These are phyloP conservation scores for Austrofundulus limnaeus DNA, from an alignment of 2,113 vertebrate genomes.

Conservation along the genomic window DNA sequence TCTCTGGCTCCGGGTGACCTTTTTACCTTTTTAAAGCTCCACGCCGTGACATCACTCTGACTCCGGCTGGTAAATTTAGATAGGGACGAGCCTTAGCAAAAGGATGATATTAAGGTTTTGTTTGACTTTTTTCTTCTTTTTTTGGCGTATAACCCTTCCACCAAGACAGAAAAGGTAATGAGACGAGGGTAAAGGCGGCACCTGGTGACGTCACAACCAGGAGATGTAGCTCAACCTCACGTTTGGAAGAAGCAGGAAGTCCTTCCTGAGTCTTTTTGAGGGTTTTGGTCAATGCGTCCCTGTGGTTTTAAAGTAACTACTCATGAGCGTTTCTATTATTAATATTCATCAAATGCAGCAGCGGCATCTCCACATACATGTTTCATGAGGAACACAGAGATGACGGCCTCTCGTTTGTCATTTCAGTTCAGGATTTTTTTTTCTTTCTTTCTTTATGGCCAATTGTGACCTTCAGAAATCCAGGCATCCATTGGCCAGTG, in stretches of 20 bases:
- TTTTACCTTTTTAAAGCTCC: slow-evolving; percentile 61
- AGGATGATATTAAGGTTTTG: no score
- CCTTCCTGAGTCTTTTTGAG: no score
- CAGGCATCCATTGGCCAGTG: no score
- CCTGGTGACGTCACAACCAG: slow-evolving; percentile 36
- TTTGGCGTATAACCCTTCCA: background rate
- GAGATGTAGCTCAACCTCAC: slow-evolving; percentile 27
- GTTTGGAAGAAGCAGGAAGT: no score
- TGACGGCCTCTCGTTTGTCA: slow-evolving; percentile 5
- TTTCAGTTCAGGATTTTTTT: slow-evolving; percentile 4
- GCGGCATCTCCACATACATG: background rate
- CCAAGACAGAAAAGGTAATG: background rate
- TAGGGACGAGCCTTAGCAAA: slow-evolving; percentile 7
- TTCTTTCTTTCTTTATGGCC: no score
- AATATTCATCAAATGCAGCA: background rate
- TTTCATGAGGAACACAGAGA: slow-evolving; percentile 4
- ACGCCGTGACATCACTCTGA: slow-evolving; percentile 52
- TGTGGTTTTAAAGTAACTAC: background rate
- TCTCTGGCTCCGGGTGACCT: slow-evolving; percentile 65
- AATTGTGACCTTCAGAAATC: no score
- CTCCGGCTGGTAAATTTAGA: slow-evolving; percentile 42
- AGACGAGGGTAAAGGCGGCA: slow-evolving; percentile 46
- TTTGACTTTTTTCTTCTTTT: no score
- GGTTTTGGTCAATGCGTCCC: background rate
- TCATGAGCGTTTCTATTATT: background rate